Evolutionary conservation across 2,113 vertebrate genomes (phyloP), one percentile per base, ranked within the genome.

Genomic region (Marcusenius ussheri): DNA sequence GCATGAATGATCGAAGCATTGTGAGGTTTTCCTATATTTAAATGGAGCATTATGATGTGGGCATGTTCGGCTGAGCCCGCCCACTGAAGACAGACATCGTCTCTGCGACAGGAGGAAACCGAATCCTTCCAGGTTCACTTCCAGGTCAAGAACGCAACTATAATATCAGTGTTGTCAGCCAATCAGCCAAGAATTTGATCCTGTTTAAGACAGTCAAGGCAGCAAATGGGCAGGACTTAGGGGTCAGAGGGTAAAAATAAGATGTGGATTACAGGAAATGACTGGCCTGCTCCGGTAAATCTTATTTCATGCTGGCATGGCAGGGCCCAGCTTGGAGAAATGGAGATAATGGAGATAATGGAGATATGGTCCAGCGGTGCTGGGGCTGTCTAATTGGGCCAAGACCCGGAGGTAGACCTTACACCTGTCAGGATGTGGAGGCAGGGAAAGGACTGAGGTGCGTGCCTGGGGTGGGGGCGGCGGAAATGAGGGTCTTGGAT

Each of bases 131-230:
- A 88, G 83, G 58, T 88, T 87, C 77, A 87, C 91, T 90, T 91
- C 89, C 91, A 49, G 90, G 90, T 92, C 90, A 92, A 91, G 88
- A 91, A 91, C 47, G 90, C 80, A 86, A 89, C 85, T 88, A 91
- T 91, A 47, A 89, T 90, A 93, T 91, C 91, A 62, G 53, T 89
- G 90, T 80, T 90, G 88, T 87, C 90, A 91, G 88, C 89, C 92
- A 91, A 93, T 92, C 90, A 85, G 53, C 58, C 31, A 86, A 90
- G 80, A 91, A 89, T 89, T 84, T 56, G 70, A 87, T 88, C 90
- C 85, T 51, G 45, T 88, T 90, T 90, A 90, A 90, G 47, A 50
- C 49, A 10, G 21, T 74, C 42, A 53, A 39, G 42, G 46, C 24
- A 90, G 39, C 6, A 5, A 66, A 66, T 35, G 62, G 47, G 46